Conservation (phyloP, 2,113 vertebrate genomes). For the Python bivittatus region DNA sequence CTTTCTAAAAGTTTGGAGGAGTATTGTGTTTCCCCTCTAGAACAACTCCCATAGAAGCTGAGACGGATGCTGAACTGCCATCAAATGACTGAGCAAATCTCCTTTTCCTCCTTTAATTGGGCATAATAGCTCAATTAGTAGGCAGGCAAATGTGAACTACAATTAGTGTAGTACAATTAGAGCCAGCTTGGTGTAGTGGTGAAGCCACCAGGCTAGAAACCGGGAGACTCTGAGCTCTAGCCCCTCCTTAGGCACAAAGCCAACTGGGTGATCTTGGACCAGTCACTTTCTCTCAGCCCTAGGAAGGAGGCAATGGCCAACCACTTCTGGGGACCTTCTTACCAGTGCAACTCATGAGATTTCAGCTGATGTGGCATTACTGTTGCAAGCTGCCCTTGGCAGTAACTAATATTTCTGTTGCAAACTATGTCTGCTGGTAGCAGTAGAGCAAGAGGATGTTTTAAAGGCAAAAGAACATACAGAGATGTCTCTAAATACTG, state of each 20-base stretch:
- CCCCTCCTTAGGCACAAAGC: no score
- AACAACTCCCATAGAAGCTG: no score
- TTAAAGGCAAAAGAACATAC: conserved; percentile 1
- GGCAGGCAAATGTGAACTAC: background rate
- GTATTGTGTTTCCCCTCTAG: background rate
- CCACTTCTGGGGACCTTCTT: background rate
- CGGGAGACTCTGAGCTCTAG: no score
- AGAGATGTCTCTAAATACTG: conserved; percentile 17
- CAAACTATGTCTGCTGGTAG: background rate
- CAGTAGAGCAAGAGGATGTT: background rate
- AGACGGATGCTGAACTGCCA: no score
- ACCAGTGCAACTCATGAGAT: background rate
- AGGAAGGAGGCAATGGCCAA: no score
- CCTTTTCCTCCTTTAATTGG: background rate
- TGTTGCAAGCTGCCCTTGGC: background rate
- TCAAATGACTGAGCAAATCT: background rate
- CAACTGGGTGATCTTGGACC: no score
- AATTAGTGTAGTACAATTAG: no score
- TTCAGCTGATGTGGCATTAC: background rate
- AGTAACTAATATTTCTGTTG: background rate
- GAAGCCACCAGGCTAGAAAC: no score
- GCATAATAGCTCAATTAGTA: background rate
- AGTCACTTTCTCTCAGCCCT: no score
- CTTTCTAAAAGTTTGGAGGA: background rate
- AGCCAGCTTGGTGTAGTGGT: no score